phyloP scores from a whole-genome alignment of 2,797 vertebrate species.

The Gephyroberyx darwinii region DNA sequence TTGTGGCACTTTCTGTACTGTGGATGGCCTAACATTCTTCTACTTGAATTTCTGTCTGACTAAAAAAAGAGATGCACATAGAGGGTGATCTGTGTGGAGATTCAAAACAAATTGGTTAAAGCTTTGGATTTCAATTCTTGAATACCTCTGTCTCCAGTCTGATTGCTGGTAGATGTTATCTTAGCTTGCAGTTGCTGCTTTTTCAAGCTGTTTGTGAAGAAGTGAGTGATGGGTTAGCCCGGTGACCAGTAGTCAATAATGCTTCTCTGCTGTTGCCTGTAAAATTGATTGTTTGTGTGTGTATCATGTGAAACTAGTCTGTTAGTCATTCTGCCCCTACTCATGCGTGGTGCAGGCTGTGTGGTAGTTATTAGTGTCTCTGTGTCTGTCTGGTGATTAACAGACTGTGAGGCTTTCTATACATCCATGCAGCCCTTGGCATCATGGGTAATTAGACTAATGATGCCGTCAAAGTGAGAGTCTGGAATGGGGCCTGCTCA shows the following conservation, averaged over 20 bases:
- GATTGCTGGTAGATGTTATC: slow-evolving; percentile 2
- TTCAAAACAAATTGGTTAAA: not conserved
- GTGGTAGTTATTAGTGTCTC: slow-evolving; percentile 59
- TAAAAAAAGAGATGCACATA: not conserved
- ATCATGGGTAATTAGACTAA: slow-evolving; percentile 83
- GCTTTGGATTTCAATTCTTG: not conserved
- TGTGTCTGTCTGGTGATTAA: slow-evolving; percentile 72
- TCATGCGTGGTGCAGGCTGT: slow-evolving; percentile 50
- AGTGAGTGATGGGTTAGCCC: not conserved
- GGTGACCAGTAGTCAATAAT: slow-evolving; percentile 4
- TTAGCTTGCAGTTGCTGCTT: not conserved
- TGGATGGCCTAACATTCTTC: not conserved
- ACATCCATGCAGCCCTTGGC: slow-evolving; percentile 73
- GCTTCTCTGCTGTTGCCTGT: slow-evolving; percentile 30
- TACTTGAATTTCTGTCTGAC: not conserved
- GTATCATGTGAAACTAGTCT: slow-evolving; percentile 51
- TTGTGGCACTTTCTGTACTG: not conserved
- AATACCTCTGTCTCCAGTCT: not conserved
- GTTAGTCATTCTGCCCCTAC: slow-evolving; percentile 39
- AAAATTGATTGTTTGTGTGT: slow-evolving; percentile 14
- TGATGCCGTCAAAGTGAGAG: slow-evolving; percentile 75
- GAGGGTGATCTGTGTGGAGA: not conserved
- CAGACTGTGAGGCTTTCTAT: slow-evolving; percentile 71
- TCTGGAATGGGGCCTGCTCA: slow-evolving; percentile 66
- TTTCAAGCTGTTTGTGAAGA: slow-evolving; percentile 23